A percentile compares a stretch with the other conserved stretches of the same genome.
These are phyloP conservation scores for Typhlomys cinereus DNA, from an alignment of 2,113 vertebrate genomes.

Conservation along the genomic window DNA sequence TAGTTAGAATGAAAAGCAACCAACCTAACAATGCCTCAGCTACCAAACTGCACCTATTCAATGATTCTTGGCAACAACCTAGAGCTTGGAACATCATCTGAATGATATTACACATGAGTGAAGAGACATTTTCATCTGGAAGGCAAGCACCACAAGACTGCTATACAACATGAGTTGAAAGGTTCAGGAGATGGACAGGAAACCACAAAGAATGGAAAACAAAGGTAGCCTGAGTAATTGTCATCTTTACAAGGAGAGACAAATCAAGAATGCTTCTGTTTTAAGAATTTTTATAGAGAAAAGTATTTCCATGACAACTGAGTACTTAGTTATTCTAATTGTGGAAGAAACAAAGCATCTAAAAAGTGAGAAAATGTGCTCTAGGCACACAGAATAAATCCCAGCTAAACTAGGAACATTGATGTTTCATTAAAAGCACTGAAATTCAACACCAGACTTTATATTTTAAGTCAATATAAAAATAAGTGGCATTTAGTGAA, in stretches of 20 bases:
- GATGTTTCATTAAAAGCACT: slow-evolving; percentile 50
- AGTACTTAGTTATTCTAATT: slow-evolving; percentile 86
- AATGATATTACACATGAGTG: slow-evolving; percentile 31
- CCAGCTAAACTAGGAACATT: slow-evolving; percentile 35
- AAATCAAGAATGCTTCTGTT: slow-evolving; percentile 79
- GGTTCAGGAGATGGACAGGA: background rate
- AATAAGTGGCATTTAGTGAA: slow-evolving; percentile 54
- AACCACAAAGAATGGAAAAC: slow-evolving; percentile 59
- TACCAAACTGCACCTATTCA: background rate
- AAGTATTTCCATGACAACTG: slow-evolving; percentile 87
- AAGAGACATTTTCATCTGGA: slow-evolving; percentile 39
- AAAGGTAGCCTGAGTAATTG: slow-evolving; percentile 68
- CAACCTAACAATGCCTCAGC: background rate
- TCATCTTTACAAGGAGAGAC: slow-evolving; percentile 72
- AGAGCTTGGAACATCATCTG: background rate
- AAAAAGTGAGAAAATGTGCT: slow-evolving; percentile 81
- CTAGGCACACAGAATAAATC: slow-evolving; percentile 74
- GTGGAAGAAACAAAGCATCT: slow-evolving; percentile 78
- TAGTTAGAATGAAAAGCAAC: slow-evolving; percentile 4
- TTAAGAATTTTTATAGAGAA: slow-evolving; percentile 79
- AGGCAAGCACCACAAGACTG: slow-evolving; percentile 24
- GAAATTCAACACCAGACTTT: slow-evolving; percentile 40
- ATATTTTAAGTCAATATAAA: slow-evolving; percentile 54
- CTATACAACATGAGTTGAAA: slow-evolving; percentile 42
- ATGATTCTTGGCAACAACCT: background rate